Evolutionary conservation across 2,113 vertebrate genomes (phyloP), one percentile per base, ranked within the genome.

Genomic region (Passer montanus): DNA sequence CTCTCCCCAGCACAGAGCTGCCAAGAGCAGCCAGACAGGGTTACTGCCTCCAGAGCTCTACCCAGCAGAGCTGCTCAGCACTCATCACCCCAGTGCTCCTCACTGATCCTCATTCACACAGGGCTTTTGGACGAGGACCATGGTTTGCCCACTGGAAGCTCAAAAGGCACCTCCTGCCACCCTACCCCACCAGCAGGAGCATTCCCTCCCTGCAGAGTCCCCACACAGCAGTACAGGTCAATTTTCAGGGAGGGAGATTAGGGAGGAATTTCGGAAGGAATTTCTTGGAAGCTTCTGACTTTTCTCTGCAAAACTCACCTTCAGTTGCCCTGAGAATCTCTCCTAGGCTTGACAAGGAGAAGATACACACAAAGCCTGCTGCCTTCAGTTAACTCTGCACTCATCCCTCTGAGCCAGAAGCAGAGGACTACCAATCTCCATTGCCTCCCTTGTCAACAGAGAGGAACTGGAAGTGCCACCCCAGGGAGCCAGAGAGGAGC

Each of bases 221-320:
- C 73, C 28, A 30, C 6, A 6, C 27, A 76, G 31, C 0, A 2
- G 15, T 31, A 26, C 0, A 2, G 37, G 27, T 41, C 59, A 52
- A 1, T 72, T 33, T 15, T 9, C 3, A 7, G 19, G 22, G 30
- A 81, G 10, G 8, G 15, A 43, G 20, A 37, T 37, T 37, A 37
- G 35, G 35, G 35, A 37, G 35, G 35, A 37, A 37, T 37, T 37
- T 37, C 8, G 11, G 5, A 58, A 74, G 8, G 30, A 37, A 89
- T 28, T 35, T 80, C 7, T 41, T 2, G 0, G 6, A n/a, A 87
- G 11, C 31, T 84, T 74, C 55, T 81, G 28, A 46, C n/a, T 82
- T 87, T 47, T 62, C 24, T 49, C 6, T 2, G 46, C 30, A 62
- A 52, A 69, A n/a, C 20, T 49, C 37, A 12, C 43, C n/a, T 49